Percentiles rank a stretch among this genome's conserved stretches.
Conservation (phyloP, 2,888 invertebrate species). For the Lingula anatina region DNA sequence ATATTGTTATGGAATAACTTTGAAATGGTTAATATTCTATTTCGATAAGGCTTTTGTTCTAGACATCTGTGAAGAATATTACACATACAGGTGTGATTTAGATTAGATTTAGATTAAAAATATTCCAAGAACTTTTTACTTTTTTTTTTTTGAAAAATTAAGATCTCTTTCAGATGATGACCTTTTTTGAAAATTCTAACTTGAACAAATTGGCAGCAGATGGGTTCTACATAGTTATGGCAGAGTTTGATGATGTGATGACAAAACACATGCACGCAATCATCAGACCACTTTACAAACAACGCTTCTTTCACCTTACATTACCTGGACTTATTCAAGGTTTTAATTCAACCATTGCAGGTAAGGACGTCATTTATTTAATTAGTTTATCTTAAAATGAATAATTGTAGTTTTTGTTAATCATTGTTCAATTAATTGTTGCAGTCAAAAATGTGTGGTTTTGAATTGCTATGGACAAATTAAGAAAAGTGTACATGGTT, state of each 20-base stretch:
- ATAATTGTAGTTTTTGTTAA: constrained; percentile 24
- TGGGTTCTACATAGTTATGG: constrained; percentile 31
- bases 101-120: too few relatives aligned
- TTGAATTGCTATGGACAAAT: constrained; percentile 29
- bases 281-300: constrained; percentile 42
- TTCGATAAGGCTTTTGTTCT: too few relatives aligned
- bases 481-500: constrained; percentile 29
- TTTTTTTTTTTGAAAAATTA: too few relatives aligned
- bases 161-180: constrained; percentile 27
- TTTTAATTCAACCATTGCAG: too few relatives aligned
- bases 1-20: too few relatives aligned
- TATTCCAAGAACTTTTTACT: too few relatives aligned
- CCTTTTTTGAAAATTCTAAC: constrained; percentile 19
- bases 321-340: constrained; percentile 22
- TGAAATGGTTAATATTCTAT: too few relatives aligned
- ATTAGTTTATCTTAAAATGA: constrained; percentile 21
- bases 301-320: constrained; percentile 40
- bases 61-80: too few relatives aligned
- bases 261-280: constrained; percentile 25
- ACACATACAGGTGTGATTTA: too few relatives aligned
- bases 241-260: constrained; percentile 34
- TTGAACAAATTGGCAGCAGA: constrained; percentile 29
- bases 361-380: constrained; percentile 20
- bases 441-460: too few relatives aligned
- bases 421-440: too few relatives aligned